Percentiles rank a stretch among this genome's conserved stretches.
These are phyloP conservation scores for Lithophane leautieri DNA, from an alignment of 2,888 invertebrate genomes.

Conservation along the genomic window DNA sequence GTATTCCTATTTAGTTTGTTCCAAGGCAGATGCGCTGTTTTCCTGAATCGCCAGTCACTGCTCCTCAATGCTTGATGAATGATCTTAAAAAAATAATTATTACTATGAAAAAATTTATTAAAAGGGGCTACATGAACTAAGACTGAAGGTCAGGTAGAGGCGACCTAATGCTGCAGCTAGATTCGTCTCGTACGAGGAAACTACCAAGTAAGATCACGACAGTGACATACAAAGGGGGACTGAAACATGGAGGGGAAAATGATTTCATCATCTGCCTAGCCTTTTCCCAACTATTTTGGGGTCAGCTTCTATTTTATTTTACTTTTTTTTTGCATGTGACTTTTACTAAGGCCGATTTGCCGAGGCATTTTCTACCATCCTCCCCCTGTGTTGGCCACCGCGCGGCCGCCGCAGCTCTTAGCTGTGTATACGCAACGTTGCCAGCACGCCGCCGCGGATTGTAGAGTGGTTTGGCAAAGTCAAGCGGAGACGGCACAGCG, in stretches of 20 bases:
- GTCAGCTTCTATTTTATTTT: background rate
- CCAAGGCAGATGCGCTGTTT: background rate
- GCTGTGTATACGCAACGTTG: too few species aligned
- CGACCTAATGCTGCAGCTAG: background rate
- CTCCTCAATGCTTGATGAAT: background rate
- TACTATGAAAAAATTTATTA: background rate
- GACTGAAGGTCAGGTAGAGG: background rate
- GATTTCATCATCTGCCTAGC: too few species aligned
- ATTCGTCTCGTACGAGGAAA: background rate
- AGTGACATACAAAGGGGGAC: background rate
- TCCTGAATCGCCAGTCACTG: background rate
- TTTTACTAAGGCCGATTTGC: background rate
- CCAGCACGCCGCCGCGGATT: too few species aligned
- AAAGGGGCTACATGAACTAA: background rate
- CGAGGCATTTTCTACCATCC: too few species aligned
- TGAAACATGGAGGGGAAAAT: background rate
- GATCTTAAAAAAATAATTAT: background rate
- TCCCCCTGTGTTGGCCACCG: too few species aligned
- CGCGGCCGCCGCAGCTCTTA: too few species aligned
- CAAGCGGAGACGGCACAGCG: too few species aligned
- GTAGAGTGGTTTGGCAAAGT: too few species aligned
- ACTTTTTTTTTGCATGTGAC: background rate
- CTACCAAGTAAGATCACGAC: background rate
- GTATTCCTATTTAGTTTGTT: background rate
- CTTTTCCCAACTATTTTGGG: background rate